Percentiles rank a stretch among this genome's conserved stretches.
Conservation (phyloP, 2,797 vertebrate species). For the Apogon hyalosoma region DNA sequence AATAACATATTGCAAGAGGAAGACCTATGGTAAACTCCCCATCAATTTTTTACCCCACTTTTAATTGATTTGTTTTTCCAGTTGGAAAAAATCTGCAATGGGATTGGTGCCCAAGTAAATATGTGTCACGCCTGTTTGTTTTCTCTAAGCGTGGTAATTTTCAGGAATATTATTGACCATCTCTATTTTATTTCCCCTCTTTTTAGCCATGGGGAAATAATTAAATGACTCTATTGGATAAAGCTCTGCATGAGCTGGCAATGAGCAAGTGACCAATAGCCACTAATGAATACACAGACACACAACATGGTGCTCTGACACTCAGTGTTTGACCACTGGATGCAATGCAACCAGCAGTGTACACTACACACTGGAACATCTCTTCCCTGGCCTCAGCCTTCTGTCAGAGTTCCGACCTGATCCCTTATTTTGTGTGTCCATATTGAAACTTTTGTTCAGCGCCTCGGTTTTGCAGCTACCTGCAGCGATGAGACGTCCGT, state of each 20-base stretch:
- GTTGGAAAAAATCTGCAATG: not conserved
- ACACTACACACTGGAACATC: conserved; percentile 5
- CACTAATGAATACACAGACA: conserved; percentile 28
- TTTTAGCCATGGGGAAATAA: conserved; percentile 17
- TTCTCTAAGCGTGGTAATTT: conserved; percentile 25
- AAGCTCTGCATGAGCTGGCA: conserved; percentile 30
- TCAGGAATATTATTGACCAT: conserved; percentile 43
- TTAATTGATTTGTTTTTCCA: conserved; percentile 3
- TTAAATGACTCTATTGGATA: conserved; percentile 49
- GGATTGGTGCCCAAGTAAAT: not conserved
- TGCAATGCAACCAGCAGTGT: conserved; percentile 15
- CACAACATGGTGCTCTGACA: conserved; percentile 24
- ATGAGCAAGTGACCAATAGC: conserved; percentile 32
- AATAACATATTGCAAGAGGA: too few species aligned
- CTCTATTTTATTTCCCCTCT: conserved; percentile 24
- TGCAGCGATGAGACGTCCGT: conserved; percentile 25
- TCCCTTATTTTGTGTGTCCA: conserved; percentile 20
- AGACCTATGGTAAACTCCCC: too few species aligned
- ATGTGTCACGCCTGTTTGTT: conserved; percentile 2
- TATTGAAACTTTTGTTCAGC: conserved; percentile 6
- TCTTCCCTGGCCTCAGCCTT: not conserved
- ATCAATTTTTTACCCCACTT: too few species aligned
- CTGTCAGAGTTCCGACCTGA: not conserved
- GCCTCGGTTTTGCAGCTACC: conserved; percentile 1
- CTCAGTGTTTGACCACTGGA: conserved; percentile 34